Evolutionary conservation across 92 coral and sea anemone genomes (phyloP).

Genomic region (Phenganax subtilis): DNA sequence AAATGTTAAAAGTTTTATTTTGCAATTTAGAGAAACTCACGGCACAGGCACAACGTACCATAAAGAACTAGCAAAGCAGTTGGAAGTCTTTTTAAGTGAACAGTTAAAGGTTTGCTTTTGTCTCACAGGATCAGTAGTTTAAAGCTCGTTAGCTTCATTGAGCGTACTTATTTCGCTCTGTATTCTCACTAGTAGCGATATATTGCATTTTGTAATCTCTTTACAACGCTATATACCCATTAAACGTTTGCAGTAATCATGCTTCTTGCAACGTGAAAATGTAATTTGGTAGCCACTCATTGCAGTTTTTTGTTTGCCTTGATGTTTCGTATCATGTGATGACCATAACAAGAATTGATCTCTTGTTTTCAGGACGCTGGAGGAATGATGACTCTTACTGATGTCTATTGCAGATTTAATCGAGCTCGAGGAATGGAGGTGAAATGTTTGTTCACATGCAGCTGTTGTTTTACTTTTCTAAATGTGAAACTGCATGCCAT

Average conservation of each 20-base stretch:
- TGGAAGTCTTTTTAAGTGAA: constrained; percentile 64
- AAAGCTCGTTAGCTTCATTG: background rate
- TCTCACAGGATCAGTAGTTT: background rate
- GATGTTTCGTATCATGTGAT: background rate
- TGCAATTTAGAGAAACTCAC: constrained; percentile 71
- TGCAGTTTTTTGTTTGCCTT: background rate
- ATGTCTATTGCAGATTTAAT: constrained; percentile 93
- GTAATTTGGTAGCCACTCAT: too few species aligned
- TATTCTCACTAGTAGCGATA: too few species aligned
- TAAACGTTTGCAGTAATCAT: background rate
- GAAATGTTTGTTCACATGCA: background rate
- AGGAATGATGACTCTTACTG: constrained; percentile 93
- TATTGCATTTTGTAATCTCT: background rate
- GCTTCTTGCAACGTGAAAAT: too few species aligned
- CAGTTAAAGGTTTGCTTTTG: constrained; percentile 58
- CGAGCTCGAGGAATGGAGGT: constrained; percentile 99
- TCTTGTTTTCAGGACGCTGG: constrained; percentile 58
- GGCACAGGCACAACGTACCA: constrained; percentile 95
- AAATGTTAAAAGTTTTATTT: background rate
- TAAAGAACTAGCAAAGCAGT: constrained; percentile 89
- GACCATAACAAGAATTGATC: background rate
- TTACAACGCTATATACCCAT: background rate
- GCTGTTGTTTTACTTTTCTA: background rate
- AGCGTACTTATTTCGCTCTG: background rate
- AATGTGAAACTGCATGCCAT: background rate